Conservation (phyloP, 2,113 vertebrate species). For the Ciconia stormi region DNA sequence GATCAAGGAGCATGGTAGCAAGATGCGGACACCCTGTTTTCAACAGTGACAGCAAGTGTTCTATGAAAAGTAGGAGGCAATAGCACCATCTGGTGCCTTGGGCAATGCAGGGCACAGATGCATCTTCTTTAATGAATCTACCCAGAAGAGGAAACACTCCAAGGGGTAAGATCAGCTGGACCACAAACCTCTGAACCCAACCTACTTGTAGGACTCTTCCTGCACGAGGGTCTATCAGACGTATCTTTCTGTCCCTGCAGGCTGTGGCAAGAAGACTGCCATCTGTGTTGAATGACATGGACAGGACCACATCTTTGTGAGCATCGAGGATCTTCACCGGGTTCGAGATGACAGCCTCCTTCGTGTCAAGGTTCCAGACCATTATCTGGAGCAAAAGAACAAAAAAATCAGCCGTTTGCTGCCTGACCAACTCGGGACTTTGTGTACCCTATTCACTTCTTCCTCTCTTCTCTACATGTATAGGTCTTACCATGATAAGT, state of each 20-base stretch:
- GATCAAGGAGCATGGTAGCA: not conserved
- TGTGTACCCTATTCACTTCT: not conserved
- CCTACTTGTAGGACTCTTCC: conserved; percentile 81
- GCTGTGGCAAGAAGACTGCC: conserved; percentile 88
- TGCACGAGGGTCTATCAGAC: conserved; percentile 82
- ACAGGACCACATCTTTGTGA: conserved; percentile 88
- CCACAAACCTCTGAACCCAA: not conserved
- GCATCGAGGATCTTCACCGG: conserved; percentile 81
- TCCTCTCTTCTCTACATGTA: not conserved
- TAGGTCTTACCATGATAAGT: not conserved
- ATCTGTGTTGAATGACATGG: conserved; percentile 91
- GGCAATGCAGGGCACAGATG: not conserved
- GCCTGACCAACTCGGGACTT: not conserved
- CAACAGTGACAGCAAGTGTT: not conserved
- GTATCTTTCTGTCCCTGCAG: conserved; percentile 88
- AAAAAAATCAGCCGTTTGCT: not conserved
- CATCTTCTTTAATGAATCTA: not conserved
- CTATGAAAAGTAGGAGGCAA: not conserved
- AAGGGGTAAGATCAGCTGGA: not conserved
- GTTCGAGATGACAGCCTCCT: conserved; percentile 75
- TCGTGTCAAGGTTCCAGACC: conserved; percentile 89
- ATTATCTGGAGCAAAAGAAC: conserved; percentile 79
- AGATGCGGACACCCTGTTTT: not conserved
- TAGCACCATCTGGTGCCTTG: not conserved
- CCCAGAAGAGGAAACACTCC: not conserved